phyloP scores from a whole-genome alignment of 2,888 invertebrate species.

The Argyresthia goedartella region DNA sequence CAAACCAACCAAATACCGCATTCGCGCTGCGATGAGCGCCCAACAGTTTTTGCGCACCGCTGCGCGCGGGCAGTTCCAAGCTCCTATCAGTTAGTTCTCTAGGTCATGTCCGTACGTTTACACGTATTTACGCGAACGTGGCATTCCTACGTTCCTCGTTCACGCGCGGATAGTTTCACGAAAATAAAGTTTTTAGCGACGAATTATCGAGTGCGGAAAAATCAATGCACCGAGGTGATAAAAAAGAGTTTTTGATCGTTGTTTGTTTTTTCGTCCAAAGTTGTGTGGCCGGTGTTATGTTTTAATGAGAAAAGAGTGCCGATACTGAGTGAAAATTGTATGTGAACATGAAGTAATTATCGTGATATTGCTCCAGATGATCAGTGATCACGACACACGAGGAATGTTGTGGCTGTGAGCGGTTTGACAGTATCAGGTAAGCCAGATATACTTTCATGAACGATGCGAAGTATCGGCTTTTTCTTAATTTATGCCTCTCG shows the following conservation, averaged over 20 bases:
- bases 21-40: background rate
- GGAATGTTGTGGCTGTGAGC: background rate
- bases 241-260: background rate
- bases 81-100: constrained; percentile 44
- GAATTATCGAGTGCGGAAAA: background rate
- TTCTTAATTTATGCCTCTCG: background rate
- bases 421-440: constrained; percentile 1
- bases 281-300: background rate
- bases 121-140: constrained; percentile 17
- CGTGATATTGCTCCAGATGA: constrained; percentile 2
- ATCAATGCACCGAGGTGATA: background rate
- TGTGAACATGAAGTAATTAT: constrained; percentile 2
- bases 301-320: background rate
- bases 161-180: background rate
- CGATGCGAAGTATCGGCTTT: background rate
- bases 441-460: constrained; percentile 2
- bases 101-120: constrained; percentile 35
- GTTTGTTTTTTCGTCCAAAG: background rate
- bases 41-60: constrained; percentile 15
- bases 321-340: background rate
- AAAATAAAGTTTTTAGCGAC: too few relatives aligned
- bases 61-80: constrained; percentile 30
- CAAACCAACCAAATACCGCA: background rate
- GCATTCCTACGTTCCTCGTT: background rate
- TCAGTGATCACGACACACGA: constrained; percentile 1